These are phyloP conservation scores for Micropterix aruncella DNA, from an alignment of 2,888 invertebrate genomes.

Conservation along the genomic window DNA sequence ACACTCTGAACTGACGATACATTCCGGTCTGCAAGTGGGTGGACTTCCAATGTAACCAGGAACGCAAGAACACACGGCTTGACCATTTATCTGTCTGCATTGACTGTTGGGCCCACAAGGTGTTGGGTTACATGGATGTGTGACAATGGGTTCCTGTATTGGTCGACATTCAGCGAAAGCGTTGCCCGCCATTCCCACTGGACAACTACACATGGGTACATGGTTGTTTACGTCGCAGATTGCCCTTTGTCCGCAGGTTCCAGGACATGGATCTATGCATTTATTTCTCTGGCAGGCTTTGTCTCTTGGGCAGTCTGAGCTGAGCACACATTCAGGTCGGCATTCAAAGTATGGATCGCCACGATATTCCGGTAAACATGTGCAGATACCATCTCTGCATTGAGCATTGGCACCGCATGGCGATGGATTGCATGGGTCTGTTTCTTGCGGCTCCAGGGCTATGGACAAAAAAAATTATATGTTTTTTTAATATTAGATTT, in stretches of 20 bases:
- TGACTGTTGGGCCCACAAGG: constrained; percentile 52
- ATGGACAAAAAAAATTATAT: constrained; percentile 10
- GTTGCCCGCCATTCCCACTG: constrained; percentile 53
- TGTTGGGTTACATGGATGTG: constrained; percentile 46
- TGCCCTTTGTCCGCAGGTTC: constrained; percentile 63
- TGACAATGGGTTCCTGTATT: constrained; percentile 31
- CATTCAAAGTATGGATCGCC: constrained; percentile 58
- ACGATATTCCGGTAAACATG: constrained; percentile 43
- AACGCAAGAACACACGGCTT: constrained; percentile 55
- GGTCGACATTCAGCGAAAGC: constrained; percentile 50
- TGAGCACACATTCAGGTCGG: constrained; percentile 60
- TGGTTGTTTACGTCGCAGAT: constrained; percentile 62
- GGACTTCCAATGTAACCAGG: constrained; percentile 48
- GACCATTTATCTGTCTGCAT: constrained; percentile 45
- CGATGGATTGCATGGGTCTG: constrained; percentile 46
- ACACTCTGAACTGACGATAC: constrained; percentile 58
- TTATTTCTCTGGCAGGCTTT: constrained; percentile 56
- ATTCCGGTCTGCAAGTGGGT: constrained; percentile 58
- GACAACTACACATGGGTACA: constrained; percentile 63
- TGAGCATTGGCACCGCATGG: constrained; percentile 51
- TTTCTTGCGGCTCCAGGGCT: constrained; percentile 21
- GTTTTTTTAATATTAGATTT: constrained; percentile 9
- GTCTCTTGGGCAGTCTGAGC: constrained; percentile 54
- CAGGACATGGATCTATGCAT: constrained; percentile 58
- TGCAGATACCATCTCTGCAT: constrained; percentile 44